Base-by-base conservation (phyloP, 1,140 invertebrate species). In the Hormaphis cornu region DNA sequence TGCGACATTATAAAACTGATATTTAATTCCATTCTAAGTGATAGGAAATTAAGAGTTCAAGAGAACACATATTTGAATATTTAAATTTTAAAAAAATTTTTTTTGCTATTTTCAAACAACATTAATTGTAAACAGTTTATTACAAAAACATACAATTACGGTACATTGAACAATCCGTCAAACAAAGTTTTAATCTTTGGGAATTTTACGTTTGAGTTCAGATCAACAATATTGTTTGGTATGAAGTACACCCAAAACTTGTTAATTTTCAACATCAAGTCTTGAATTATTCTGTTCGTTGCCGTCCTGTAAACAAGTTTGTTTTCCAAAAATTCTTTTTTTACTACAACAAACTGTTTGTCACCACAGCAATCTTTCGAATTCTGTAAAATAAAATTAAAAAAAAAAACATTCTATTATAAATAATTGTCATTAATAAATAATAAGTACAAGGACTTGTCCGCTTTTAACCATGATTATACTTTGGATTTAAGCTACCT, bases 1-100 rank as follows among this genome's bases (percentile, higher is more conserved):
- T 2, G 88, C 86, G 33, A 86, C 80, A 79, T 84, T 85, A 76
- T 90, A 90, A 77, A 91, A 91, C 40, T 85, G 82, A 72, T 85
- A 82, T n/a, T 88, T 84, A 37, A 88, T 83, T 8, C 81, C 76
- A 74, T 87, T 84, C 73, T 87, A 86, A 73, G 85, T 79, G 12
- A 86, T 75, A 40, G 88, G 87, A 33, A 91, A 74, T 74, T 89
- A 86, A 10, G 87, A 85, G 20, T 90, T 75, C 42, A 91, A 75
- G 6, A 85, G 83, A 7, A 86, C 82, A 73, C 84, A 78, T 10
- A 90, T 76, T 3, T 87, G 79, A 66, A 86, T 79, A 75, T 86
- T 87, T 72, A 88, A 85, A 48, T 50, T 66, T 33, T 24, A 35
- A 33, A 22, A 6, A 35, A 66, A 66, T 66, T 66, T 35, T 30